phyloP scores from a whole-genome alignment of 2,888 invertebrate genomes.

The Linhomoeus sp. region DNA sequence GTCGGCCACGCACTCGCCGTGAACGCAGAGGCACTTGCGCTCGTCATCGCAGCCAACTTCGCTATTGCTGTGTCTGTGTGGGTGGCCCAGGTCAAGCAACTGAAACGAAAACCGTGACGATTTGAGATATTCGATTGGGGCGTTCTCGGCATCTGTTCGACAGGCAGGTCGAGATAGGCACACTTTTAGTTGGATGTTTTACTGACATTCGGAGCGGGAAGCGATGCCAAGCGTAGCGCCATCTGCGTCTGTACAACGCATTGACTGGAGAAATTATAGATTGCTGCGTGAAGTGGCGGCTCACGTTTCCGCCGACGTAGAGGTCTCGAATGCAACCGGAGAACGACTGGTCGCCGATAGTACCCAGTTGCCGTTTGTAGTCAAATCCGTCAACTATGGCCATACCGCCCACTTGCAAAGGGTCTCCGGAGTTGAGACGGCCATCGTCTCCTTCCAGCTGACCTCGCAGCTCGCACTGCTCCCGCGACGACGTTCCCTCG shows the following conservation, averaged over 20 bases:
- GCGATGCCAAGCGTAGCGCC: no score
- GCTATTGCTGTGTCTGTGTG: constrained; percentile 74
- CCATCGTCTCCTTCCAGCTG: constrained; percentile 19
- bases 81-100: constrained; percentile 81
- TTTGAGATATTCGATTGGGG: no score
- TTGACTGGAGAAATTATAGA: no score
- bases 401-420: constrained; percentile 53
- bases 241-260: no score
- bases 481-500: background rate
- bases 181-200: no score
- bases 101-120: constrained; percentile 28
- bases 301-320: constrained; percentile 60
- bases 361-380: constrained; percentile 10
- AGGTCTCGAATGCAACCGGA: constrained; percentile 88
- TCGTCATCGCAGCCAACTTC: constrained; percentile 53
- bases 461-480: background rate
- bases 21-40: constrained; percentile 13
- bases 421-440: constrained; percentile 20
- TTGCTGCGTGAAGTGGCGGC: no score
- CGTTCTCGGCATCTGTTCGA: no score
- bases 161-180: no score
- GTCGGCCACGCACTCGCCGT: constrained; percentile 23
- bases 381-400: constrained; percentile 30
- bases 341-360: constrained; percentile 41
- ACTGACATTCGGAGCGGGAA: no score